Evolutionary conservation across 2,797 vertebrate genomes (phyloP), one percentile per base, ranked within the genome.

Genomic region (Podargus strigoides): DNA sequence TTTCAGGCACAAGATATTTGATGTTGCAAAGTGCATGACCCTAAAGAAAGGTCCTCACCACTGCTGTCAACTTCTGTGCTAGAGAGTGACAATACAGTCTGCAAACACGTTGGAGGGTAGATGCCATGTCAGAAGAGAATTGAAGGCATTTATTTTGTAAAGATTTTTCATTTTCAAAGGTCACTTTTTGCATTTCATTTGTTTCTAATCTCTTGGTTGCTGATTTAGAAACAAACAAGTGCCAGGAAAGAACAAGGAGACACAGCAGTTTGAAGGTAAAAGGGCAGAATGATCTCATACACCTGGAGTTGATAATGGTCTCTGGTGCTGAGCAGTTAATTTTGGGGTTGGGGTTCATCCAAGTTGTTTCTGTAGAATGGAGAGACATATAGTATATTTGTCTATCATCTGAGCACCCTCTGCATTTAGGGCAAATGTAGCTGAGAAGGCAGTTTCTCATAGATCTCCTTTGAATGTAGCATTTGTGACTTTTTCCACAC

Each of bases 131-230:
- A 81, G 81, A 93, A 80, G 42, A 85, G 79, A 93, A 73, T 59
- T 55, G 28, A 23, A 92, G 83, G 36, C 60, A 73, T 90, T 90
- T 1, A 41, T 82, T 95, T 63, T 37, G 30, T 59, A 82, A 88
- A 81, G 39, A 67, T 87, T 89, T 73, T 90, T 66, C 12, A 39
- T 79, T 92, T 94, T 47, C 85, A 95, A 91, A 95, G 90, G 90
- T 95, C 85, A 87, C 42, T 12, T 68, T 93, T 89, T 96, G 78
- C 78, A 91, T 87, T 72, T 24, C 28, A 75, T 94, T 95, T 92
- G 30, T 85, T 95, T 89, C 68, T 91, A 84, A 94, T 91, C 58
- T 78, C 62, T 69, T n/a, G 22, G 46, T 95, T 87, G 34, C 76
- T 78, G 58, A 42, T 92, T 93, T 81, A 85, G 93, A 89, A 95